Evolutionary conservation across 2,797 vertebrate genomes (phyloP), one percentile per base, ranked within the genome.

Genomic region (Mormyrops attenuatus): DNA sequence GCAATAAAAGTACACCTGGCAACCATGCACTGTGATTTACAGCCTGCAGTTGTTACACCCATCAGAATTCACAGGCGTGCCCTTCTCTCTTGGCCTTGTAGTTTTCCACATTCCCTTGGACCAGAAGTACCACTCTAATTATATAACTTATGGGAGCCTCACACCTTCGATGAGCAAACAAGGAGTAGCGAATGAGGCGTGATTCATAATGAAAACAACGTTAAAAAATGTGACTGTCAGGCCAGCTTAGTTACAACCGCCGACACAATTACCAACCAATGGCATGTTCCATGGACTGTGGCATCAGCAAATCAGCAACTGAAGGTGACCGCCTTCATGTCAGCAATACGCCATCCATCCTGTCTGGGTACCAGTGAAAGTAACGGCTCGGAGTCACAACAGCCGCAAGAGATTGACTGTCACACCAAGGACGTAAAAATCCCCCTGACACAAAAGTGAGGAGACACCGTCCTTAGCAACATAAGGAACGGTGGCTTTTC

Each of bases 1-100:
- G 55, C 41, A 85, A 86, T 85, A 86, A 85, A 86, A 44, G 55
- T n/a, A 85, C 82, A 85, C 22, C 88, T 89, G 88, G 80, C 22
- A 34, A 26, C 57, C 44, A 9, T 66, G 38, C 13, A 47, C 26
- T 30, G 26, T 30, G 77, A 85, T 89, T 89, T 89, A 60, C 80
- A 66, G 38, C n/a, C 77, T 26, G 38, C 88, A 89, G n/a, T 66
- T 89, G 88, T 63, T 41, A 22, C 60, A 44, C 80, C 52, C 1
- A 4, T 63, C 55, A 49, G 22, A 69, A 49, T n/a, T 47, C 82
- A 85, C 34, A 66, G 82, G 11, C 55, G 15, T 38, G 6, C 44
- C 30, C 3, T 41, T 34, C 57, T 44, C 52, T 41, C 38, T 47
- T 26, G 50, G 85, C 22, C 55, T 38, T 47, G 53, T 13, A 41